Conservation (phyloP, 2,888 invertebrate species). For the Chelonus formosanus region DNA sequence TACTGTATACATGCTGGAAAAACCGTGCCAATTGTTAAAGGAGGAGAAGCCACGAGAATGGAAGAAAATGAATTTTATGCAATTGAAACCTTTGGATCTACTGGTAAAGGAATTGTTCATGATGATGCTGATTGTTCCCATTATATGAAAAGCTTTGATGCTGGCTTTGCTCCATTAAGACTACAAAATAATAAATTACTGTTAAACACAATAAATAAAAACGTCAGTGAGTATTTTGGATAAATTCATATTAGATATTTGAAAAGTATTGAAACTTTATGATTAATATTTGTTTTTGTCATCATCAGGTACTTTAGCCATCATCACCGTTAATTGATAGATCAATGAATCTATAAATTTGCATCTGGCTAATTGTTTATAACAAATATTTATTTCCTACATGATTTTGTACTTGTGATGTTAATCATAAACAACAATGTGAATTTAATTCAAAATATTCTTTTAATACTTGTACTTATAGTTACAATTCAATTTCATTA, state of each 20-base stretch:
- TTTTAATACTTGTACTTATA: too few relatives aligned
- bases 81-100: conserved; percentile 99
- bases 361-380: conserved; percentile 46
- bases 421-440: conserved; percentile 49
- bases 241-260: not conserved
- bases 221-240: conserved; percentile 74
- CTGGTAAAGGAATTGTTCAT: conserved; percentile 92
- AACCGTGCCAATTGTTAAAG: conserved; percentile 99
- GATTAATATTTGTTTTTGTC: not conserved
- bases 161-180: conserved; percentile 88
- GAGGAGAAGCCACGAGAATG: conserved; percentile 97
- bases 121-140: conserved; percentile 99
- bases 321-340: not conserved
- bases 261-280: not conserved
- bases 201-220: conserved; percentile 91
- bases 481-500: too few relatives aligned
- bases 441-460: conserved; percentile 1
- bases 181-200: conserved; percentile 92
- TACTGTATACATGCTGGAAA: conserved; percentile 97
- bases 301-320: conserved; percentile 77
- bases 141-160: conserved; percentile 99
- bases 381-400: conserved; percentile 59
- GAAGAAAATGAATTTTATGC: conserved; percentile 99
- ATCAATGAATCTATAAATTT: not conserved
- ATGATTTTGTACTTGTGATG: conserved; percentile 60